These are phyloP conservation scores for Mastomys natalensis DNA, from an alignment of 2,113 vertebrate genomes.

Conservation along the genomic window DNA sequence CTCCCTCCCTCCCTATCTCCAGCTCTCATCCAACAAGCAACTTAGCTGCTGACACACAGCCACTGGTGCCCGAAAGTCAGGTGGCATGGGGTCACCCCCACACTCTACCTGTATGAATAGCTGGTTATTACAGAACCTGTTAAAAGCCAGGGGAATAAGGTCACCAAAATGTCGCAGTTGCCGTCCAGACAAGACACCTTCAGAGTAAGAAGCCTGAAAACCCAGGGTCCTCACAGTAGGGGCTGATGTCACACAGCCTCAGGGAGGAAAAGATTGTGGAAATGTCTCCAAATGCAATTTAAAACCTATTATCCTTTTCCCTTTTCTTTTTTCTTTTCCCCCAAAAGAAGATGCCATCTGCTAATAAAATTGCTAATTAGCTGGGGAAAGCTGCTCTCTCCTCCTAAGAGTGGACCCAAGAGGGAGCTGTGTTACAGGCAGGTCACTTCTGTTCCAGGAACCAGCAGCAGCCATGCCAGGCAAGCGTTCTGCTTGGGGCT, in stretches of 20 bases:
- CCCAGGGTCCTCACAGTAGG: neutral
- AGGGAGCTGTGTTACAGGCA: slow-evolving; percentile 35
- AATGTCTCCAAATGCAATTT: slow-evolving; percentile 35
- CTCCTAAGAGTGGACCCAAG: slow-evolving; percentile 33
- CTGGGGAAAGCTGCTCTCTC: neutral
- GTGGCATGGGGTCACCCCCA: no score
- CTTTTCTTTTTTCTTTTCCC: neutral
- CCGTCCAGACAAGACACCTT: neutral
- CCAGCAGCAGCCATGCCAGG: neutral
- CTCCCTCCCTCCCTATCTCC: neutral
- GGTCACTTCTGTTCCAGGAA: slow-evolving; percentile 31
- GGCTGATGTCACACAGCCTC: neutral
- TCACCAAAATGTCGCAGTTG: neutral
- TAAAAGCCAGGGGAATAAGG: neutral
- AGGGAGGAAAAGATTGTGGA: neutral
- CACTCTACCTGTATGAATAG: neutral
- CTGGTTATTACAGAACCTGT: neutral
- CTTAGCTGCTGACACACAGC: neutral
- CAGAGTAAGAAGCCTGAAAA: neutral
- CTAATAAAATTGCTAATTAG: slow-evolving; percentile 42
- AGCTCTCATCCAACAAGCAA: neutral
- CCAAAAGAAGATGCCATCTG: slow-evolving; percentile 11
- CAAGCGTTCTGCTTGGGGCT: neutral
- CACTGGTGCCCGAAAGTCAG: neutral
- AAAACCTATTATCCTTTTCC: slow-evolving; percentile 37